Conservation (phyloP, 30 jellyfish, hydroid and myxozoan species). For the Mastigias papua region DNA sequence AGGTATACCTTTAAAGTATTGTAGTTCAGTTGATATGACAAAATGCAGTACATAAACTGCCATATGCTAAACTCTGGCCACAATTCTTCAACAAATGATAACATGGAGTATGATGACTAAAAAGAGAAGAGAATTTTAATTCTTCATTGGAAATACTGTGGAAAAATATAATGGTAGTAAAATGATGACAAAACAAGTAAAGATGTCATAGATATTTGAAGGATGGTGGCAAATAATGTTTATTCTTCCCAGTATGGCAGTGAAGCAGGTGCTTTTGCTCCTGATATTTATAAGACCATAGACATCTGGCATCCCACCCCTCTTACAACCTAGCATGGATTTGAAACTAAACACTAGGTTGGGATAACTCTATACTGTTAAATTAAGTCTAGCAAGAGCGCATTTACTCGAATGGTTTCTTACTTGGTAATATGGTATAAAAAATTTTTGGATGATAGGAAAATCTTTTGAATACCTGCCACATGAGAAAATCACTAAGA, state of each 20-base stretch:
- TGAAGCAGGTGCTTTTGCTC: too few species aligned
- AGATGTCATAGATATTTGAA: not conserved
- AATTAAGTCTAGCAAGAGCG: too few species aligned
- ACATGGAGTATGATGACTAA: slow-evolving; percentile 86
- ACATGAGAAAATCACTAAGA: slow-evolving; percentile 93
- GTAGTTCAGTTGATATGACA: slow-evolving; percentile 81
- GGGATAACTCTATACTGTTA: too few species aligned
- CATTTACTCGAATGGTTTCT: too few species aligned
- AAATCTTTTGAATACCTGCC: slow-evolving; percentile 96
- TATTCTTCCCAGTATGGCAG: too few species aligned
- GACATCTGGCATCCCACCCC: too few species aligned
- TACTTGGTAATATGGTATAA: too few species aligned
- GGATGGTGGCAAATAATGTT: too few species aligned
- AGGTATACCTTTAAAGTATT: slow-evolving; percentile 55
- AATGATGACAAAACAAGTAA: not conserved
- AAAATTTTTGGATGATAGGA: too few species aligned
- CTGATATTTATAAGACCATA: too few species aligned
- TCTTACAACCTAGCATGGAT: too few species aligned
- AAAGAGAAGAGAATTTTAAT: not conserved
- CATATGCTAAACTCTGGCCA: slow-evolving; percentile 96
- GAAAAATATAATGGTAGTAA: not conserved
- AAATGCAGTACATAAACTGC: slow-evolving; percentile 80
- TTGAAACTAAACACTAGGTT: too few species aligned
- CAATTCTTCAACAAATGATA: slow-evolving; percentile 77
- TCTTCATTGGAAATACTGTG: not conserved